These are phyloP conservation scores for Phoeniculus purpureus DNA, from an alignment of 2,797 vertebrate genomes.

Conservation along the genomic window DNA sequence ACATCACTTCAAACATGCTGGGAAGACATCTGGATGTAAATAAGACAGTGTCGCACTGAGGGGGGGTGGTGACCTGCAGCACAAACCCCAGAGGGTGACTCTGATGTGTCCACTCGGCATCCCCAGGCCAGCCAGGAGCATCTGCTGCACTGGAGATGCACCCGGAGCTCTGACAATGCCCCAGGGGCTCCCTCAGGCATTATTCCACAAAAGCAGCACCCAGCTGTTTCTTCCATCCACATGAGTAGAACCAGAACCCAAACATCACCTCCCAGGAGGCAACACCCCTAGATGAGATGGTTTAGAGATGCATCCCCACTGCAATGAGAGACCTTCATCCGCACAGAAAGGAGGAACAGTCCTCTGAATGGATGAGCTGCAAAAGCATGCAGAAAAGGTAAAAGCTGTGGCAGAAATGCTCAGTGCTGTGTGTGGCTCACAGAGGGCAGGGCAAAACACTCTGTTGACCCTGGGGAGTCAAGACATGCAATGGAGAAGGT, in stretches of 20 bases:
- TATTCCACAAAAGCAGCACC: background rate
- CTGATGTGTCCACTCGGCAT: background rate
- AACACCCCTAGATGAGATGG: background rate
- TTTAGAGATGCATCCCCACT: background rate
- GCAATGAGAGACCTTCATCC: background rate
- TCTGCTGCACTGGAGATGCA: accelerated
- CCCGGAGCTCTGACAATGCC: accelerated
- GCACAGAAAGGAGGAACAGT: background rate
- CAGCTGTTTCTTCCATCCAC: background rate
- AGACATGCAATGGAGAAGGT: accelerated
- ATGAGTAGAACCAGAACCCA: background rate
- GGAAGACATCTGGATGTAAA: background rate
- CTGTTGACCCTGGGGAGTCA: background rate
- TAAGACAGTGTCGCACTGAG: background rate
- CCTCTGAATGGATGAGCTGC: background rate
- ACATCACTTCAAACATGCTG: background rate
- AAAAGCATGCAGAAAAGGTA: background rate
- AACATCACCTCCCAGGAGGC: background rate
- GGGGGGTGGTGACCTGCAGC: background rate
- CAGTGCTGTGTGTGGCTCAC: background rate
- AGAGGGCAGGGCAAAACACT: background rate
- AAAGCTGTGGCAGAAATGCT: background rate
- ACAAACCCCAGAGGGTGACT: background rate
- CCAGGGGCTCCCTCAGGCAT: accelerated
- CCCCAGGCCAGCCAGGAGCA: background rate